Percentiles rank a stretch among this genome's conserved stretches.
phyloP scores from a whole-genome alignment of 2,113 vertebrate species.

The Myocastor coypus region DNA sequence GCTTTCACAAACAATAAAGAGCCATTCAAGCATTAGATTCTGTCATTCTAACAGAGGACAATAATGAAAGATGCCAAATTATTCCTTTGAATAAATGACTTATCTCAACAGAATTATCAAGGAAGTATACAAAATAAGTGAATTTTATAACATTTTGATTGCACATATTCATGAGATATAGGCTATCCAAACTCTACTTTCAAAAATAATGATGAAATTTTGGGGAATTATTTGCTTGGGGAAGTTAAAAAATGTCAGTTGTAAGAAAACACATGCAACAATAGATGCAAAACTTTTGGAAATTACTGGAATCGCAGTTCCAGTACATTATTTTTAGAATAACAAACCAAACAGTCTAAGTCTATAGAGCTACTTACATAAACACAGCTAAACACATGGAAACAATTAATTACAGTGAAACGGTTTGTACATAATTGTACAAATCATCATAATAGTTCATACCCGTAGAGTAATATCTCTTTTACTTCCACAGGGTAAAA shows the following conservation, averaged over 20 bases:
- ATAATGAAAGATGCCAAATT: neutral
- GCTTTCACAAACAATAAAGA: neutral
- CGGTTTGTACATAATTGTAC: neutral
- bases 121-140: neutral
- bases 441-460: neutral
- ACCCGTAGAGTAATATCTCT: neutral
- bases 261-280: neutral
- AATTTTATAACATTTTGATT: constrained; percentile 37
- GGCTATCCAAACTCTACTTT: neutral
- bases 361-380: neutral
- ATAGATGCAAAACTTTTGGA: neutral
- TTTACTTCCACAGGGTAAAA: neutral
- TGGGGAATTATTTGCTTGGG: neutral
- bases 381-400: neutral
- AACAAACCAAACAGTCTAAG: neutral
- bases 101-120: neutral
- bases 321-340: neutral
- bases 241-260: neutral
- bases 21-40: neutral
- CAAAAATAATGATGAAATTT: neutral
- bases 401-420: neutral
- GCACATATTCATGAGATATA: neutral
- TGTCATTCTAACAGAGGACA: neutral
- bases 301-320: neutral
- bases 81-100: neutral